These are phyloP conservation scores for Centrocercus urophasianus DNA, from an alignment of 2,113 vertebrate genomes.

Conservation along the genomic window DNA sequence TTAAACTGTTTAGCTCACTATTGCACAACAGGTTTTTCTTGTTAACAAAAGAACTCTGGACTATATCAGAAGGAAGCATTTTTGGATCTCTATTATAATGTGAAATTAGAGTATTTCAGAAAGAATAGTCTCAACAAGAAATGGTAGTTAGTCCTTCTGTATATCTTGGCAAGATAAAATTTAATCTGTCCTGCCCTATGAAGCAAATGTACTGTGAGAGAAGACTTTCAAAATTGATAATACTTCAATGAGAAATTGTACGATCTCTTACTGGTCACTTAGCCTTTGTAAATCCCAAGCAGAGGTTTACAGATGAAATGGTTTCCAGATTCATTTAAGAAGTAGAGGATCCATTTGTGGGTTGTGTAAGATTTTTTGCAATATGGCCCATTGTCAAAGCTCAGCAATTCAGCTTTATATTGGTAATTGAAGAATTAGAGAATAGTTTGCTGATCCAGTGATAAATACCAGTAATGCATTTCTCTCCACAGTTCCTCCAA, in stretches of 20 bases:
- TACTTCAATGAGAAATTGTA: not conserved
- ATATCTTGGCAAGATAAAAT: not conserved
- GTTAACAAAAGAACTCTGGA: not conserved
- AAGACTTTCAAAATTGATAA: not conserved
- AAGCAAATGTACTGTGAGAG: not conserved
- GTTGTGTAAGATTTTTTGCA: not conserved
- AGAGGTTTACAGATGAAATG: not conserved
- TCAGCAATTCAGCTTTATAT: not conserved
- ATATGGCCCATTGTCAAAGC: not conserved
- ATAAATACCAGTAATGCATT: not conserved
- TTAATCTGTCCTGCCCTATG: not conserved
- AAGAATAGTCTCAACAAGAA: not conserved
- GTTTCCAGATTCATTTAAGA: not conserved
- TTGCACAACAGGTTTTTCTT: not conserved
- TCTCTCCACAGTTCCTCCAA: conserved; percentile 86
- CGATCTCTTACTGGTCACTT: not conserved
- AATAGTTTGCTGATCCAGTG: not conserved
- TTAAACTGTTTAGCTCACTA: not conserved
- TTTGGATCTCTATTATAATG: not conserved
- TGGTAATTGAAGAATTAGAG: not conserved
- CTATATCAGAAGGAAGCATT: not conserved
- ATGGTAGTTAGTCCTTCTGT: not conserved
- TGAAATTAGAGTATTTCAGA: not conserved
- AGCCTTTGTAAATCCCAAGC: not conserved
- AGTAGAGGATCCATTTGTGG: not conserved